phyloP scores from a whole-genome alignment of 2,797 vertebrate genomes.

The Tapirus indicus region DNA sequence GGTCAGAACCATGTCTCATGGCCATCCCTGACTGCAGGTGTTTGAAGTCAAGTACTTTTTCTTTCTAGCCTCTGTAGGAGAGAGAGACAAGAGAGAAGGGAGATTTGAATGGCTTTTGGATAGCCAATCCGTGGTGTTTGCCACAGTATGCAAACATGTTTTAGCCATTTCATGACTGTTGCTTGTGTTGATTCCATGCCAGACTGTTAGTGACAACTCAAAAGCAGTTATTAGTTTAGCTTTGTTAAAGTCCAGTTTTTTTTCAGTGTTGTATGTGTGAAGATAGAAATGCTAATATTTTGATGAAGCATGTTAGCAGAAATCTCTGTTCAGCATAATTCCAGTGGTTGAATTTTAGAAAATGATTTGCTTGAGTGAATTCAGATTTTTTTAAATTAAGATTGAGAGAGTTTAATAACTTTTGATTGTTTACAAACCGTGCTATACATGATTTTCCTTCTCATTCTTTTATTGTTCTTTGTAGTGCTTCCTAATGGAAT shows the following conservation, averaged over 20 bases:
- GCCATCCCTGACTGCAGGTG: background rate
- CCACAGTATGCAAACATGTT: background rate
- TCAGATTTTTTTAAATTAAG: constrained; percentile 29
- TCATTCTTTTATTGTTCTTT: background rate
- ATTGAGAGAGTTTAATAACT: background rate
- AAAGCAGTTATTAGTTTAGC: background rate
- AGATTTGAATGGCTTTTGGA: background rate
- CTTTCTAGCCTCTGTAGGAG: background rate
- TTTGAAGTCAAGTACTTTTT: background rate
- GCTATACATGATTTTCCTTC: background rate
- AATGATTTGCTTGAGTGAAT: background rate
- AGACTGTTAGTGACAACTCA: background rate
- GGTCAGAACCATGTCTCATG: background rate
- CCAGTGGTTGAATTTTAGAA: constrained; percentile 9
- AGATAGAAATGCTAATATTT: background rate
- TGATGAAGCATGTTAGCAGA: background rate
- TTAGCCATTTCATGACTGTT: background rate
- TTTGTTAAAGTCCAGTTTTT: constrained; percentile 4
- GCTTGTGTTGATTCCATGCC: background rate
- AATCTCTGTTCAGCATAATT: constrained; percentile 14
- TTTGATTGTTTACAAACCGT: background rate
- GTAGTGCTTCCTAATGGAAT: background rate
- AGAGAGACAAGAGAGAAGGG: background rate
- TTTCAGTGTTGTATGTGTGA: background rate
- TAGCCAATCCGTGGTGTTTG: background rate